Evolutionary conservation across 2,888 invertebrate genomes (phyloP).

Genomic region (Caenorhabditis auriculariae): DNA sequence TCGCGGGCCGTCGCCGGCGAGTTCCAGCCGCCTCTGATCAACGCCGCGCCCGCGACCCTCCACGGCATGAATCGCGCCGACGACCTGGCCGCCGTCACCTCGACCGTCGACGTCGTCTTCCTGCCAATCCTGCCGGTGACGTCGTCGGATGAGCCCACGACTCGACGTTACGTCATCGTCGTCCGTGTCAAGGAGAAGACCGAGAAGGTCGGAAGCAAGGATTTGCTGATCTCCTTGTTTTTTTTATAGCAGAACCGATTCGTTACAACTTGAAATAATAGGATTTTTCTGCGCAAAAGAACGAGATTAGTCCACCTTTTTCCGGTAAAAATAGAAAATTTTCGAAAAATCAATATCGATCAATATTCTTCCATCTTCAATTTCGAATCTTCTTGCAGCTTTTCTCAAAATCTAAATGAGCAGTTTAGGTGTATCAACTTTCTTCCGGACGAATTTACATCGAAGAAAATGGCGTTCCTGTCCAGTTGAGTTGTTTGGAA

Average conservation of each 20-base stretch:
- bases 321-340: too few species aligned
- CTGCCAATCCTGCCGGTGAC: constrained; percentile 19
- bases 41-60: constrained; percentile 18
- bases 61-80: constrained; percentile 25
- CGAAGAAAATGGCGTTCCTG: constrained; percentile 13
- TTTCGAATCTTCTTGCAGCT: too few species aligned
- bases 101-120: constrained; percentile 17
- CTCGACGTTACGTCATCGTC: constrained; percentile 22
- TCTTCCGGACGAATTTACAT: constrained; percentile 25
- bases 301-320: too few species aligned
- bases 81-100: constrained; percentile 13
- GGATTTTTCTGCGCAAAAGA: too few species aligned
- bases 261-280: too few species aligned
- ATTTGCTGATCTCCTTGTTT: too few species aligned
- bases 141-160: constrained; percentile 24
- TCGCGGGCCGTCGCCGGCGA: constrained; percentile 22
- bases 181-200: constrained; percentile 22
- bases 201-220: too few species aligned
- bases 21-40: constrained; percentile 20
- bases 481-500: constrained; percentile 11
- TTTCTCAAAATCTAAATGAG: too few species aligned
- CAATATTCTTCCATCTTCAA: too few species aligned
- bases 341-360: too few species aligned
- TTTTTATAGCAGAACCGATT: too few species aligned
- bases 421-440: constrained; percentile 20